Base-by-base conservation (phyloP, 2,797 vertebrate species). In the Carcharodon carcharias region DNA sequence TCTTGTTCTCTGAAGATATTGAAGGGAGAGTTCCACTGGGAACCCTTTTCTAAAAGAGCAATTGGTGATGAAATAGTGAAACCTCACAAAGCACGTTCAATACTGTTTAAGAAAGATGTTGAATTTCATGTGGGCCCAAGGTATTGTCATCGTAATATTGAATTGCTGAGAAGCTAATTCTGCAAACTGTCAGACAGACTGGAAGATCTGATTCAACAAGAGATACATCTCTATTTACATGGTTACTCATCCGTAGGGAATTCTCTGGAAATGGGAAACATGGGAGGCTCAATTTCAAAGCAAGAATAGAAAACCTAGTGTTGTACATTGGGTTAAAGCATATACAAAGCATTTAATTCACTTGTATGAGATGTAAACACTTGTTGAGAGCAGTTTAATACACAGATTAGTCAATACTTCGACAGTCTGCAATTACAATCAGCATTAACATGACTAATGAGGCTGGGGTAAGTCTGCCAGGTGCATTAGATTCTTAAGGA, bases 311-410 rank as follows among this genome's bases (percentile, higher is more conserved):
- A 85, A 85, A 50, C 8, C 35, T 23, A 26, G 45, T 85, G 82
- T 85, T 85, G 45, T 85, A 85, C 82, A 50, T 50, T 50, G 82
- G 82, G 18, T 85, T 85, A 50, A 50, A 85, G 82, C 82, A 85
- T 50, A 85, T 50, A 85, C 45, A 85, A 85, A 85, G 82, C 23
- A 50, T 50, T 85, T 85, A 85, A 45, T 85, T 85, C 82, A 85
- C 82, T 85, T 85, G 82, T 50, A 85, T 50, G 82, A 50, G 82
- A 50, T 85, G 82, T 85, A 85, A 85, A 85, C 82, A 50, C 82
- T 85, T 85, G 40, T 85, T 50, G 82, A 85, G 21, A 50, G 40
- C 82, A 85, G 82, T 85, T 85, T 85, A 85, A 50, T 85, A 85
- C 82, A 85, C 82, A 26, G 45, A 85, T 85, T 85, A 85, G 82